Conservation (phyloP, 2,113 vertebrate species). For the Drymodes brunneopygia region DNA sequence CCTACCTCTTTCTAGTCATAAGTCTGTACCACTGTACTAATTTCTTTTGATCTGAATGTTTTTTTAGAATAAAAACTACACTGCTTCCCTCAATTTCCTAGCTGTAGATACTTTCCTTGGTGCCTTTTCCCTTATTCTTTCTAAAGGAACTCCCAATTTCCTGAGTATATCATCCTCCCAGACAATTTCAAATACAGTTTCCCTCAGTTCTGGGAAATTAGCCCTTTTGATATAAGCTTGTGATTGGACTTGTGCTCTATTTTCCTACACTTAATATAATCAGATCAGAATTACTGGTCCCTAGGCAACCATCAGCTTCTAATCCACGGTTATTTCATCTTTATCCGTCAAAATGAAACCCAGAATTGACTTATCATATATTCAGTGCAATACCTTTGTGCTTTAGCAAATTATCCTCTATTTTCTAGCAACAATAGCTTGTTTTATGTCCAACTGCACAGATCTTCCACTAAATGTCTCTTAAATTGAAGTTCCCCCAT, state of each 20-base stretch:
- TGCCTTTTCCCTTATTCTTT: not conserved
- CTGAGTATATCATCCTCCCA: not conserved
- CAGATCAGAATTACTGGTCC: conserved; percentile 16
- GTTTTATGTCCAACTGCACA: conserved; percentile 25
- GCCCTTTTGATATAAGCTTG: not conserved
- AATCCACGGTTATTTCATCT: conserved; percentile 4
- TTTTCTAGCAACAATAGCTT: conserved; percentile 40
- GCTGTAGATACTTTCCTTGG: not conserved
- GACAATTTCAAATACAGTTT: not conserved
- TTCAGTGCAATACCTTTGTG: not conserved
- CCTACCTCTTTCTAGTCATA: not conserved
- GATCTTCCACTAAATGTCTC: conserved; percentile 2
- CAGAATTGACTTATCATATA: not conserved
- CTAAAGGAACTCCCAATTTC: not conserved
- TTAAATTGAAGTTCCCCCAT: conserved; percentile 10
- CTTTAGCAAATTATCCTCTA: conserved; percentile 26
- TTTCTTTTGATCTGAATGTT: not conserved
- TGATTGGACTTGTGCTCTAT: not conserved
- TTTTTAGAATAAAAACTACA: not conserved
- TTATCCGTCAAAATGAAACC: conserved; percentile 9
- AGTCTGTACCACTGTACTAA: not conserved
- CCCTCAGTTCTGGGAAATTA: not conserved
- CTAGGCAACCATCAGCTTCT: conserved; percentile 26
- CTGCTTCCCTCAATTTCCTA: not conserved
- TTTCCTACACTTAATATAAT: conserved; percentile 16